phyloP scores from a whole-genome alignment of 2,113 vertebrate species.

The Semnopithecus entellus region DNA sequence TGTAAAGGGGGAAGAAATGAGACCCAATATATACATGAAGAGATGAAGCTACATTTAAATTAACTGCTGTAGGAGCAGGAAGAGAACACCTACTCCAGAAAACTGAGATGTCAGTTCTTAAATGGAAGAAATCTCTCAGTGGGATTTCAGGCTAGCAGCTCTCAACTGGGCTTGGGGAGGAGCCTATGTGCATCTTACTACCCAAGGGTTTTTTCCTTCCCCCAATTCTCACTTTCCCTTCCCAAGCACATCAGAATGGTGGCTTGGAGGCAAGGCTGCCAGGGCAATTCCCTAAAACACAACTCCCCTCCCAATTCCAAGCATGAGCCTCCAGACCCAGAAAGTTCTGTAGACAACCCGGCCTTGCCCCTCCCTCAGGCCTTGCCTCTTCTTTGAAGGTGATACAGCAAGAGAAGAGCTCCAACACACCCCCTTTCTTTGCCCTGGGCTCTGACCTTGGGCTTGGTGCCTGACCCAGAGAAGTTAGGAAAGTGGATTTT shows the following conservation, averaged over 20 bases:
- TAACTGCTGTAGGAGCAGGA: background rate
- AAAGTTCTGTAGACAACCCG: fast-evolving
- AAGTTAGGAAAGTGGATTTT: background rate
- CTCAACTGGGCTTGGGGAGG: background rate
- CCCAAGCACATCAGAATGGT: background rate
- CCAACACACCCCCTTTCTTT: background rate
- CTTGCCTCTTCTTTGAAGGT: background rate
- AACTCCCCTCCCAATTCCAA: background rate
- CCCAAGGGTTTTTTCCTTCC: background rate
- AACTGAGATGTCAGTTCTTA: background rate
- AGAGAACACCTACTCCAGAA: background rate
- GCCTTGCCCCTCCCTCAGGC: background rate
- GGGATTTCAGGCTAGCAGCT: background rate
- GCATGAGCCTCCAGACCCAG: background rate
- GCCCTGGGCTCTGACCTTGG: background rate
- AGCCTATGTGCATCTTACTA: background rate
- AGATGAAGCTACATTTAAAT: background rate
- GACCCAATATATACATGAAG: background rate
- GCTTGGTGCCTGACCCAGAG: background rate
- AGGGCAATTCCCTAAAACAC: background rate
- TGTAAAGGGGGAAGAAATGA: background rate
- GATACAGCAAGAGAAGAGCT: background rate
- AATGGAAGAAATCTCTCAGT: background rate
- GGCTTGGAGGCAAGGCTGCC: background rate
- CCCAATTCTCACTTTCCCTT: background rate